Evolutionary conservation across 2,888 invertebrate species (phyloP).

Genomic region (Plagodis pulveraria): DNA sequence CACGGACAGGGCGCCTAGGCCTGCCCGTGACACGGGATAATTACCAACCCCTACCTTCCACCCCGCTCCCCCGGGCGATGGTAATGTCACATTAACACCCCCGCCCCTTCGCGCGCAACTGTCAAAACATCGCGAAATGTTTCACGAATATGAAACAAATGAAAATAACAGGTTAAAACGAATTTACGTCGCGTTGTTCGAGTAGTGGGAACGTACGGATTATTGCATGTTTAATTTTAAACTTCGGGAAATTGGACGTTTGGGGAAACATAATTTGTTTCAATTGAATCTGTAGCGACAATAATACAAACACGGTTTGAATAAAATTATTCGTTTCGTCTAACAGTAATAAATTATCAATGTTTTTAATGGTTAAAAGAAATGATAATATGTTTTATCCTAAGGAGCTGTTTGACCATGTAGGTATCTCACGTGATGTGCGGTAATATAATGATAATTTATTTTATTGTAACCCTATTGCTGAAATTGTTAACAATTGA

Average conservation of each 20-base stretch:
- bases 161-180: constrained; percentile 32
- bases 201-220: constrained; percentile 4
- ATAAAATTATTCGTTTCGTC: neutral
- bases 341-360: no score
- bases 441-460: no score
- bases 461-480: no score
- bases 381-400: no score
- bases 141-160: constrained; percentile 60
- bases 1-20: constrained; percentile 74
- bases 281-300: neutral
- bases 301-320: neutral
- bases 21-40: constrained; percentile 82
- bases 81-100: constrained; percentile 84
- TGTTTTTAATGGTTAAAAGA: no score
- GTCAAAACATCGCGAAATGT: constrained; percentile 76
- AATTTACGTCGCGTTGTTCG: constrained; percentile 18
- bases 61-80: constrained; percentile 43
- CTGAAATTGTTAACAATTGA: no score
- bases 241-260: constrained; percentile 6
- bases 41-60: constrained; percentile 64
- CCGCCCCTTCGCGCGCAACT: constrained; percentile 63
- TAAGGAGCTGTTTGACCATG: no score
- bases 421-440: no score
- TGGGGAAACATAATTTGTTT: constrained; percentile 1
- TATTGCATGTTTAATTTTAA: constrained; percentile 4